Evolutionary conservation across 2,888 invertebrate species (phyloP).

Genomic region (Glomeris marginata): DNA sequence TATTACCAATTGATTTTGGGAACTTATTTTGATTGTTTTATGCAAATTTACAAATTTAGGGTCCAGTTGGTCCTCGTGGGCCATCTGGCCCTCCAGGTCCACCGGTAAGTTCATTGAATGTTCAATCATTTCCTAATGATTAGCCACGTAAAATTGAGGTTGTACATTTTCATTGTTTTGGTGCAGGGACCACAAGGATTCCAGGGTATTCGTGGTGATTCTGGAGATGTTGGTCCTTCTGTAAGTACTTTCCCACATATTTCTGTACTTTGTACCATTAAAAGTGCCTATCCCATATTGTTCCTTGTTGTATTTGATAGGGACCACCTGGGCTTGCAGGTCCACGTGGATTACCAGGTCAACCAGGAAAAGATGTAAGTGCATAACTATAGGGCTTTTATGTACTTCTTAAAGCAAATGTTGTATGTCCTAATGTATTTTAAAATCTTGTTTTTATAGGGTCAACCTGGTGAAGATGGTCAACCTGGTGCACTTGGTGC

Average conservation of each 20-base stretch:
- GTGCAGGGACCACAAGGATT: constrained; percentile 57
- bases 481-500: constrained; percentile 58
- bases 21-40: too few species aligned
- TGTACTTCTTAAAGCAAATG: too few species aligned
- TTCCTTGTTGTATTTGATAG: constrained; percentile 9
- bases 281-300: background rate
- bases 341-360: constrained; percentile 49
- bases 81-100: constrained; percentile 52
- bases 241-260: constrained; percentile 13
- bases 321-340: constrained; percentile 39
- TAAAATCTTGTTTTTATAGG: constrained; percentile 36
- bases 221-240: constrained; percentile 41
- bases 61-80: constrained; percentile 64
- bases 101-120: constrained; percentile 31
- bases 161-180: constrained; percentile 3
- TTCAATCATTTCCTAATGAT: too few species aligned
- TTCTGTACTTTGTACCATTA: constrained; percentile 4
- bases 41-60: constrained; percentile 24
- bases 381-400: background rate
- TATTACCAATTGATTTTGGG: background rate
- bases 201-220: constrained; percentile 63
- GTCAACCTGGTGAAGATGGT: constrained; percentile 61
- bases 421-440: too few species aligned
- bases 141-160: background rate
- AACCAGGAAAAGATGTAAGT: constrained; percentile 58